Conservation (phyloP, 2,888 invertebrate genomes). For the Drosophila helvetica region DNA sequence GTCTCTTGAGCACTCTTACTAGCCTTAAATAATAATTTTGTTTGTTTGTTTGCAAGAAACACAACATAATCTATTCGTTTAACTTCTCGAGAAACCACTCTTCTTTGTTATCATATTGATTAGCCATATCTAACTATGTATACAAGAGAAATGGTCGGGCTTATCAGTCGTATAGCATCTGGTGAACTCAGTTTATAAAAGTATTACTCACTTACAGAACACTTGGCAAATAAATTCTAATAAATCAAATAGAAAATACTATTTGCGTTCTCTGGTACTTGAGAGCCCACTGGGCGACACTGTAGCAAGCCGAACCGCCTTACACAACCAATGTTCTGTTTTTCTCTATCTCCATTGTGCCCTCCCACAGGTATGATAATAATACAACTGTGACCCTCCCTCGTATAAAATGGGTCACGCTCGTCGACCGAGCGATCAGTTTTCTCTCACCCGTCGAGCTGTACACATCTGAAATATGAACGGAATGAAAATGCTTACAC, state of each 20-base stretch:
- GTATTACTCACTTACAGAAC: background rate
- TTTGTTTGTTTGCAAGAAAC: background rate
- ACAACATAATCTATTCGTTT: background rate
- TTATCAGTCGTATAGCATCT: background rate
- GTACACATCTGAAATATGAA: slow-evolving; percentile 6
- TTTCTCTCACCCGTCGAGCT: background rate
- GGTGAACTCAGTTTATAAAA: background rate
- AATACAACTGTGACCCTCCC: background rate
- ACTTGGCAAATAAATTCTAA: background rate
- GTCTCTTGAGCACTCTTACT: background rate
- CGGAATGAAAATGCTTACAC: slow-evolving; percentile 12
- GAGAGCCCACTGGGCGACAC: background rate
- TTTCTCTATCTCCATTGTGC: background rate
- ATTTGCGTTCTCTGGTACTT: background rate
- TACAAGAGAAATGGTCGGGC: background rate
- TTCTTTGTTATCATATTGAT: background rate
- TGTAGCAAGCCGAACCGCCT: background rate
- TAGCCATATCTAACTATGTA: background rate
- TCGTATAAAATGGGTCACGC: background rate
- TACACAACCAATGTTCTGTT: background rate
- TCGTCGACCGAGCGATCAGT: background rate
- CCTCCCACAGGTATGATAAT: background rate
- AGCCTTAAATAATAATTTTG: background rate
- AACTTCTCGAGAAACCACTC: background rate
- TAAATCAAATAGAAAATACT: background rate